Conservation (phyloP, 2,797 vertebrate genomes). For the Enteromius treurensis region DNA sequence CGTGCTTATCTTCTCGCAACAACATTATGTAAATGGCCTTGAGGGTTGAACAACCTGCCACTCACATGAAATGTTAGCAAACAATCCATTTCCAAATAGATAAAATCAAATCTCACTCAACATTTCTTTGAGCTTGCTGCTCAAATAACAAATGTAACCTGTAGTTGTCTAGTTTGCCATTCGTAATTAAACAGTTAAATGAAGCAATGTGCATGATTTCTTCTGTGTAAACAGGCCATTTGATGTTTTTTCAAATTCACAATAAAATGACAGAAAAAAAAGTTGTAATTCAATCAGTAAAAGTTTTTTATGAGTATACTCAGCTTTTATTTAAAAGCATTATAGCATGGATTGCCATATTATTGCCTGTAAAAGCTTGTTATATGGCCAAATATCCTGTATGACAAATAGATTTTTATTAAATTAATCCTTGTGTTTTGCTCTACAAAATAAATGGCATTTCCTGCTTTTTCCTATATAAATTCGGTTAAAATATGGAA, state of each 20-base stretch:
- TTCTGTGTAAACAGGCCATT: neutral
- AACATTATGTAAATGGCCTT: neutral
- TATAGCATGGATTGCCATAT: neutral
- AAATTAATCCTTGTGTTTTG: constrained; percentile 4
- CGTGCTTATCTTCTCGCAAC: neutral
- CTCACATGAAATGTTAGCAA: neutral
- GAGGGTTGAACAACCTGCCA: neutral
- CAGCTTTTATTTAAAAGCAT: constrained; percentile 19
- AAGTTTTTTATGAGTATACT: constrained; percentile 11
- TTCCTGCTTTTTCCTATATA: constrained; percentile 7
- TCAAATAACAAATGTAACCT: neutral
- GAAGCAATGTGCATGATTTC: neutral
- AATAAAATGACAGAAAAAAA: neutral
- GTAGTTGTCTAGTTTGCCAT: too few species aligned
- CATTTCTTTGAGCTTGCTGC: neutral
- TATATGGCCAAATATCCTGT: constrained; percentile 16
- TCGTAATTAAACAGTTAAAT: too few species aligned
- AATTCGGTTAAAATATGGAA: constrained; percentile 22
- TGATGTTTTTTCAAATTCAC: neutral
- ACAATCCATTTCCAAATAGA: neutral
- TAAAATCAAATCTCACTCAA: neutral
- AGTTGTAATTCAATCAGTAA: neutral
- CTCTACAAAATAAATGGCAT: constrained; percentile 17
- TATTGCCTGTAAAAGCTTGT: constrained; percentile 8
- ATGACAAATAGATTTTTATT: constrained; percentile 27